Base-by-base conservation (phyloP, 1,140 invertebrate genomes). In the Manduca sexta region DNA sequence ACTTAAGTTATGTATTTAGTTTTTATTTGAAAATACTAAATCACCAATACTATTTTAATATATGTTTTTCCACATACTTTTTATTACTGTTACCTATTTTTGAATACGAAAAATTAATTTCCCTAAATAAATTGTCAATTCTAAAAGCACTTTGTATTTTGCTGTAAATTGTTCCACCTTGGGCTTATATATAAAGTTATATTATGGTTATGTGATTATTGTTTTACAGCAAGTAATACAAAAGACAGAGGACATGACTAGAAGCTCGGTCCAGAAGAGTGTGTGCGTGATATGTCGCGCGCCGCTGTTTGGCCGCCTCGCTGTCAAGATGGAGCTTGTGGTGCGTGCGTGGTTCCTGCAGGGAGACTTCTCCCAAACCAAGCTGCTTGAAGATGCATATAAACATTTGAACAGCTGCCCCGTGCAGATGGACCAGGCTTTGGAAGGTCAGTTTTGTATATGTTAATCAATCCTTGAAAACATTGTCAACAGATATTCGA, bases 341-440 rank as follows among this genome's bases (percentile, higher is more conserved):
- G 98, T 98, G 0, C 92, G 97, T 81, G 97, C 96, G 0, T 99
- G 98, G 86, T 99, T 99, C 84, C 92, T 97, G 54, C 95, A 98
- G 86, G 94, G 94, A 26, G 95, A 97, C 84, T 98, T 97, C 69
- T 94, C 94, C 44, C 93, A 95, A 80, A 93, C 94, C n/a, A 92
- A 92, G 8, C 88, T 99, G 17, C 86, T 99, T 40, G 91, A 97
- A 73, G 95, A 99, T 76, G 97, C 97, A 34, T 99, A 94, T 84
- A 91, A 93, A 68, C 97, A 98, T 86, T 87, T 99, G 2, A 97
- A 97, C 84, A 90, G 90, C 56, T 98, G 94, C 76, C 89, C 98
- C 69, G 88, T 80, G 85, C 88, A 95, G 61, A 88, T 92, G 63
- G 84, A 87, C 60, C 93, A 96, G 88, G 89, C 92, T 39, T 93